Percentiles rank a stretch among this genome's conserved stretches.
phyloP scores from a whole-genome alignment of 1,140 invertebrate genomes.

The Semibalanus balanoides region DNA sequence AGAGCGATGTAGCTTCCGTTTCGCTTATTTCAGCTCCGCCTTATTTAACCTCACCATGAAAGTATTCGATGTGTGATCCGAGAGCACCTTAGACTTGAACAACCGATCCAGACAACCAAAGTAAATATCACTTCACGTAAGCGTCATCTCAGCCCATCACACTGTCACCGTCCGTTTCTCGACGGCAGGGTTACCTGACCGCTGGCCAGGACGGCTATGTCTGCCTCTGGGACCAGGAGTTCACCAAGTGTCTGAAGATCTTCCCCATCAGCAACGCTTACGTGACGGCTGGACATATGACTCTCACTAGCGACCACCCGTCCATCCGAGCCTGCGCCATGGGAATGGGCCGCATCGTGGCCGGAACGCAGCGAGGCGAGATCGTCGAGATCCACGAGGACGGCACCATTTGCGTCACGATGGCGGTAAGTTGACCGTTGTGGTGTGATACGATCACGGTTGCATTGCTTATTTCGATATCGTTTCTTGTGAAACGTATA shows the following conservation, averaged over 20 bases:
- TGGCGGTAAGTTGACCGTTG: neutral
- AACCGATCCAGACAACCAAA: too few species aligned
- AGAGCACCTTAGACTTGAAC: too few species aligned
- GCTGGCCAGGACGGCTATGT: conserved; percentile 17
- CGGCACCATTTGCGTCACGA: neutral
- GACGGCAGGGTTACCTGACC: conserved; percentile 17
- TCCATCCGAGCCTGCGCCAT: neutral
- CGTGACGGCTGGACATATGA: neutral
- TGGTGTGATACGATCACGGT: too few species aligned
- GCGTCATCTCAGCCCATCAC: neutral
- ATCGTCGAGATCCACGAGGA: neutral
- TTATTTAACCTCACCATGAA: too few species aligned
- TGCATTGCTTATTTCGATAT: too few species aligned
- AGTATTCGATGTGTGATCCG: too few species aligned
- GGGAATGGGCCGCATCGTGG: neutral
- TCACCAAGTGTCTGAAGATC: conserved; percentile 17
- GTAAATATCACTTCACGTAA: too few species aligned
- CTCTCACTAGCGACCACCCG: neutral
- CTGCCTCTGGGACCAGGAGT: conserved; percentile 17
- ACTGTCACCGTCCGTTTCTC: too few species aligned
- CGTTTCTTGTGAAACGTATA: too few species aligned
- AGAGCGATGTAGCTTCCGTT: too few species aligned
- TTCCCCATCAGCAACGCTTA: conserved; percentile 16
- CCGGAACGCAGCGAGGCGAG: neutral
- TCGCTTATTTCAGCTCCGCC: too few species aligned